phyloP scores from a whole-genome alignment of 2,113 vertebrate genomes.

The Corythornis vintsioides region DNA sequence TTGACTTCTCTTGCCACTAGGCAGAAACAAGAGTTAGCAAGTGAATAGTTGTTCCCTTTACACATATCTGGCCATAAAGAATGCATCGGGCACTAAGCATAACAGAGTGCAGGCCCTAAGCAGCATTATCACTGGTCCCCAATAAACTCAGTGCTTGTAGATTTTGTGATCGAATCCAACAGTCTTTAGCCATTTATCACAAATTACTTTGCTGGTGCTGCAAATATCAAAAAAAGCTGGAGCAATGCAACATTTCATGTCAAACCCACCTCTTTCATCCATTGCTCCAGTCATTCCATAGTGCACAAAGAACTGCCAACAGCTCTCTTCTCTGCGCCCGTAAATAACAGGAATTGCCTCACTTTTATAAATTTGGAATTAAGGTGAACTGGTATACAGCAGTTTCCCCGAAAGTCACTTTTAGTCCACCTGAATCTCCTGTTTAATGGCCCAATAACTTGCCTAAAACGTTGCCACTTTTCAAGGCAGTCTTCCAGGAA shows the following conservation, averaged over 20 bases:
- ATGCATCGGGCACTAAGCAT: slow-evolving; percentile 20
- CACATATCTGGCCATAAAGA: background rate
- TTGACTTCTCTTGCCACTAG: slow-evolving; percentile 17
- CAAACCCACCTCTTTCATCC: slow-evolving; percentile 23
- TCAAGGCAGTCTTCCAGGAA: background rate
- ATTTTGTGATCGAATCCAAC: slow-evolving; percentile 51
- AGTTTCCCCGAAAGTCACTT: slow-evolving; percentile 13
- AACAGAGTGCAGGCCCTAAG: slow-evolving; percentile 10
- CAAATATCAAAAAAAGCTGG: background rate
- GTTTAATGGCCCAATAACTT: slow-evolving; percentile 6
- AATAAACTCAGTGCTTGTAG: slow-evolving; percentile 16
- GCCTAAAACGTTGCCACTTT: background rate
- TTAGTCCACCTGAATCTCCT: slow-evolving; percentile 1
- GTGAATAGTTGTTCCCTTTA: slow-evolving; percentile 18
- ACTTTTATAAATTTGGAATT: slow-evolving; percentile 51
- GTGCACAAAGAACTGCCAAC: slow-evolving; percentile 65
- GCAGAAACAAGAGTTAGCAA: slow-evolving; percentile 49
- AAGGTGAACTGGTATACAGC: background rate
- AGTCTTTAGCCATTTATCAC: slow-evolving; percentile 45
- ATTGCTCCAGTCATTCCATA: slow-evolving; percentile 22
- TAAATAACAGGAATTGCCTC: slow-evolving; percentile 64
- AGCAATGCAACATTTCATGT: slow-evolving; percentile 54
- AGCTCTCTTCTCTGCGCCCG: slow-evolving; percentile 34
- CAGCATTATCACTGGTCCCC: slow-evolving; percentile 39
- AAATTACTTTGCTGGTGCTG: slow-evolving; percentile 35